phyloP scores from a whole-genome alignment of 2,888 invertebrate species.

The Ochropleura leucogaster region DNA sequence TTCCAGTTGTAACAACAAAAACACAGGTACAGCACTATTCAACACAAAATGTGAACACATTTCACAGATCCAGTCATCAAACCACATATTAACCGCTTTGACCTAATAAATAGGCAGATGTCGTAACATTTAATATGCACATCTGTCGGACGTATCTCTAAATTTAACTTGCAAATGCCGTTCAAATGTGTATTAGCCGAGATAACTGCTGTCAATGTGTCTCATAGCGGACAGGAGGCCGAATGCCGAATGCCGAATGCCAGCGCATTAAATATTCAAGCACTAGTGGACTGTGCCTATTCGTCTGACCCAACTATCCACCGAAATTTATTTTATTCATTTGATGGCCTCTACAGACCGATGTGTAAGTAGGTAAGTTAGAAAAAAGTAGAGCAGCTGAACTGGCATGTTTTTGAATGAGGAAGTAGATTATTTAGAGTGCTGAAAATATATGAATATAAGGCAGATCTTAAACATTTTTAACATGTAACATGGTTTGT shows the following conservation, averaged over 20 bases:
- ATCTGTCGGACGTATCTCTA: conserved; percentile 43
- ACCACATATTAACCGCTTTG: conserved; percentile 7
- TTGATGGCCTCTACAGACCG: conserved; percentile 45
- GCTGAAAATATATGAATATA: not conserved
- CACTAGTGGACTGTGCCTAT: conserved; percentile 55
- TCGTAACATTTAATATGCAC: conserved; percentile 39
- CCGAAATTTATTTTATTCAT: conserved; percentile 69
- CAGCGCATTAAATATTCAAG: conserved; percentile 70
- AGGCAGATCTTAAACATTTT: not conserved
- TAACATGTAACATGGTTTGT: no score
- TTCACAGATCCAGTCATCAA: conserved; percentile 10
- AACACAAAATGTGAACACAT: conserved; percentile 1
- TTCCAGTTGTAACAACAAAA: not conserved
- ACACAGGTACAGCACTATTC: not conserved
- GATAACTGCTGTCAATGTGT: conserved; percentile 73
- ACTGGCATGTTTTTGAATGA: not conserved
- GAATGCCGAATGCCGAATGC: conserved; percentile 63
- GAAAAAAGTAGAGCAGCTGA: conserved; percentile 18
- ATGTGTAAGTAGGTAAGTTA: conserved; percentile 50
- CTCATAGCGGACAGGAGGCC: conserved; percentile 62
- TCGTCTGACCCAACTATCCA: conserved; percentile 61
- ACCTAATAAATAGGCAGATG: conserved; percentile 39
- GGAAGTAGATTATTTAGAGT: not conserved
- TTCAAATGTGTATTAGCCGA: conserved; percentile 64
- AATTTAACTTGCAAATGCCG: conserved; percentile 62